Evolutionary conservation across 2,797 vertebrate species (phyloP).

Genomic region (Streptopelia turtur): DNA sequence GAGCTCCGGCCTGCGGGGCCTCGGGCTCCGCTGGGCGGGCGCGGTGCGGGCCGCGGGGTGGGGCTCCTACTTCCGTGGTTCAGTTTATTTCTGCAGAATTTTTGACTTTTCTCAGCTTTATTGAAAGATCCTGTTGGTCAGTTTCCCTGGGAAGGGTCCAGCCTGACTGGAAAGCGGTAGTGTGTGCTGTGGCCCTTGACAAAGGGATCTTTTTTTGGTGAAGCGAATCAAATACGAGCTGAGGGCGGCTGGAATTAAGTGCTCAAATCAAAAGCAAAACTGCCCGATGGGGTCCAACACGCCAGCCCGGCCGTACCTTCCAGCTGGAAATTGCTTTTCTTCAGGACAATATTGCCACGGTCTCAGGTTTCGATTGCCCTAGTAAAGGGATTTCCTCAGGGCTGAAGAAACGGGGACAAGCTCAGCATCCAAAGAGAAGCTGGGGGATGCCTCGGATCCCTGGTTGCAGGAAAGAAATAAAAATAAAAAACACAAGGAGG

Average conservation of each 20-base stretch:
- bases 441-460: neutral
- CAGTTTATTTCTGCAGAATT: neutral
- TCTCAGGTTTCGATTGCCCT: neutral
- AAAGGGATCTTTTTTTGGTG: neutral
- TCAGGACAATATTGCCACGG: neutral
- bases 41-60: no score
- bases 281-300: rapidly evolving
- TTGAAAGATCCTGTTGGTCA: rapidly evolving
- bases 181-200: no score
- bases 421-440: conserved; percentile 33
- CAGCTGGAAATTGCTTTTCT: neutral
- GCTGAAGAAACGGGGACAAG: neutral
- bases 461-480: neutral
- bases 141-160: no score
- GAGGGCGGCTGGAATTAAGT: rapidly evolving
- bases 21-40: neutral
- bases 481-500: neutral
- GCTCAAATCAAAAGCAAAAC: neutral
- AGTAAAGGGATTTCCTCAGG: neutral
- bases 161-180: rapidly evolving
- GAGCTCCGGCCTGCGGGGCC: no score
- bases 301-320: neutral
- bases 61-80: no score
- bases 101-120: no score
- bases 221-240: rapidly evolving